A percentile compares a stretch with the other conserved stretches of the same genome.
These are phyloP conservation scores for Dicyrtomina minuta DNA, from an alignment of 2,888 invertebrate genomes.

Conservation along the genomic window DNA sequence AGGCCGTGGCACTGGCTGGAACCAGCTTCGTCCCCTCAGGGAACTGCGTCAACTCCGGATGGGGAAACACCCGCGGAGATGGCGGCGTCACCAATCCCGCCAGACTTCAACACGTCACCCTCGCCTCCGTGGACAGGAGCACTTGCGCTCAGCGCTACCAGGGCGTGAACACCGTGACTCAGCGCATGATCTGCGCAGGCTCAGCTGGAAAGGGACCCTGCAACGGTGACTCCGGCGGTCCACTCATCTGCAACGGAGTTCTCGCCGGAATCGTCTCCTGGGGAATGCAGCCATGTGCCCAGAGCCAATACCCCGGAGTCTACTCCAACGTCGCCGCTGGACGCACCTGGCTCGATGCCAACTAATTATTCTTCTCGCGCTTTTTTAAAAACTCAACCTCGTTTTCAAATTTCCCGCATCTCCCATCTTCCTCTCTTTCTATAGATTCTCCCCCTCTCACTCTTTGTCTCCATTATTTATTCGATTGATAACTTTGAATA, in stretches of 20 bases:
- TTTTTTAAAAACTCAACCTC: neutral
- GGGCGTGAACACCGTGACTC: slow-evolving; percentile 36
- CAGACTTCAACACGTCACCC: slow-evolving; percentile 29
- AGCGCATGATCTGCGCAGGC: slow-evolving; percentile 39
- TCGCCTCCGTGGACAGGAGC: slow-evolving; percentile 25
- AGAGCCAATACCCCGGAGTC: slow-evolving; percentile 36
- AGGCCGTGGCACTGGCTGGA: slow-evolving; percentile 21
- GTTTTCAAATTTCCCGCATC: neutral
- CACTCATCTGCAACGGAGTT: slow-evolving; percentile 33
- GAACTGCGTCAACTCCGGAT: slow-evolving; percentile 35
- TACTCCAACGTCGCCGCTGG: slow-evolving; percentile 27
- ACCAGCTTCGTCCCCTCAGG: slow-evolving; percentile 29
- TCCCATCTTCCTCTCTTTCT: no score
- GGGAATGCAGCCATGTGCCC: slow-evolving; percentile 43
- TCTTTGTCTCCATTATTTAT: no score
- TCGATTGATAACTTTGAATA: no score
- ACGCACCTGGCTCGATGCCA: slow-evolving; percentile 12
- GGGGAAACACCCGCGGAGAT: slow-evolving; percentile 38
- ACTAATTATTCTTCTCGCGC: slow-evolving; percentile 1
- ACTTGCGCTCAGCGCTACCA: slow-evolving; percentile 28
- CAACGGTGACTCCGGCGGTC: slow-evolving; percentile 35
- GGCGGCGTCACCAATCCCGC: slow-evolving; percentile 31
- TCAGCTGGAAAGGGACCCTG: slow-evolving; percentile 35
- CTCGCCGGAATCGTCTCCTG: slow-evolving; percentile 40
- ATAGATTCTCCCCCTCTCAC: no score